A percentile compares a stretch with the other conserved stretches of the same genome.
phyloP scores from a whole-genome alignment of 2,113 vertebrate species.

The Phalacrocorax brasilianus region DNA sequence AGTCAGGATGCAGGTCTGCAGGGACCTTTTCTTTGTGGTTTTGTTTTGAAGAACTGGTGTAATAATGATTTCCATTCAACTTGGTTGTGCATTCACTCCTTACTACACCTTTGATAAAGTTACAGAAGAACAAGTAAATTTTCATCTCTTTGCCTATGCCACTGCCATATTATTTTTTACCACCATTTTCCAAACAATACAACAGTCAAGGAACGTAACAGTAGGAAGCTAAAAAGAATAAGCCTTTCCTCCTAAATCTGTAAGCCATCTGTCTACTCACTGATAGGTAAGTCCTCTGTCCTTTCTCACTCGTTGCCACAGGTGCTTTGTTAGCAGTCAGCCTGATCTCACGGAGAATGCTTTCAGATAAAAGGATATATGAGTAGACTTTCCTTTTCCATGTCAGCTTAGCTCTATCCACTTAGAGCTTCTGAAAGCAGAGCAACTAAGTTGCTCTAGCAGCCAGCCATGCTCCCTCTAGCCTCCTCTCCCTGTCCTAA shows the following conservation, averaged over 20 bases:
- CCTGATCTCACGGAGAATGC: not conserved
- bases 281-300: not conserved
- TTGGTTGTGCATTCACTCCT: not conserved
- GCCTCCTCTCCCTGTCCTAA: accelerated
- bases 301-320: accelerated
- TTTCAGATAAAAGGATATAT: not conserved
- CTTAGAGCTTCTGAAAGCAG: not conserved
- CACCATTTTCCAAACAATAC: not conserved
- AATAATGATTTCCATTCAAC: not conserved
- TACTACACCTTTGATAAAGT: not conserved
- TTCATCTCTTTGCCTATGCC: not conserved
- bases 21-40: not conserved
- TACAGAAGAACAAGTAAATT: not conserved
- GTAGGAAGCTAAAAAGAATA: not conserved
- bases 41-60: not conserved
- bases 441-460: not conserved
- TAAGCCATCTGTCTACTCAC: not conserved
- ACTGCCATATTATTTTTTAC: not conserved
- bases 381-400: not conserved
- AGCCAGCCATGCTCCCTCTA: not conserved
- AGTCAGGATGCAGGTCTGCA: not conserved
- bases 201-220: not conserved
- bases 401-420: not conserved
- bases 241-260: not conserved
- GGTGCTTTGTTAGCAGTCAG: not conserved